Base-by-base conservation (phyloP, 2,888 invertebrate species). In the Patella depressa region DNA sequence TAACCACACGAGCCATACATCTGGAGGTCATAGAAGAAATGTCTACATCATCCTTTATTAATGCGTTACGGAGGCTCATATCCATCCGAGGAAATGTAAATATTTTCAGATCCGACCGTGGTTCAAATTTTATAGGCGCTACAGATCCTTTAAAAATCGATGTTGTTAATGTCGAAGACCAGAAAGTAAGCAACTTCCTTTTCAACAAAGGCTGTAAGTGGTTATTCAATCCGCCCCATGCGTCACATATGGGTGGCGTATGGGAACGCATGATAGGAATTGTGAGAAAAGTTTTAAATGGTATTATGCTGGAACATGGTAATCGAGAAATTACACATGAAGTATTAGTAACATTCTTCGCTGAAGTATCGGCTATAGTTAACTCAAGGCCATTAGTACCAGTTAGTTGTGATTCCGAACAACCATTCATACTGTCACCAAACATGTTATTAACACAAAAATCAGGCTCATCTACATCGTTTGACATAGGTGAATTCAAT, bases 251-350 rank as follows among this genome's bases (percentile, higher is more conserved):
- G 79, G 83, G 80, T 15, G 81, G 81, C 14, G 53, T 53, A 3
- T 82, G 79, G 79, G 80, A 81, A 59, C 65, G 82, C 19, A 73
- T 83, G 74, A 83, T 82, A n/a, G 81, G 81, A 9, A 53, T 80
- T 4, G 59, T 77, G 2, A 19, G 81, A 15, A 17, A 81, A 12
- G 79, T 83, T 29, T 72, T 82, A n/a, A 80, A 83, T 17, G 54
- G 82, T 14, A 78, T 81, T 74, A 73, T 80, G 4, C 19, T 73
- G 53, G 71, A 73, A 12, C 15, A 24, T 17, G 71, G 73, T 29
- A 24, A 55, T 7, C 69, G 75, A 34, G 55, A 65, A 4, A 71
- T 83, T 7, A 83, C 81, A 15, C 80, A 82, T 73, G 81, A 79
- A 11, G 75, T 81, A 14, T 57, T 82, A 19, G 45, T 73, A 29